A percentile compares a stretch with the other conserved stretches of the same genome.
Conservation (phyloP, 1,140 invertebrate species). For the Drepana arcuata region DNA sequence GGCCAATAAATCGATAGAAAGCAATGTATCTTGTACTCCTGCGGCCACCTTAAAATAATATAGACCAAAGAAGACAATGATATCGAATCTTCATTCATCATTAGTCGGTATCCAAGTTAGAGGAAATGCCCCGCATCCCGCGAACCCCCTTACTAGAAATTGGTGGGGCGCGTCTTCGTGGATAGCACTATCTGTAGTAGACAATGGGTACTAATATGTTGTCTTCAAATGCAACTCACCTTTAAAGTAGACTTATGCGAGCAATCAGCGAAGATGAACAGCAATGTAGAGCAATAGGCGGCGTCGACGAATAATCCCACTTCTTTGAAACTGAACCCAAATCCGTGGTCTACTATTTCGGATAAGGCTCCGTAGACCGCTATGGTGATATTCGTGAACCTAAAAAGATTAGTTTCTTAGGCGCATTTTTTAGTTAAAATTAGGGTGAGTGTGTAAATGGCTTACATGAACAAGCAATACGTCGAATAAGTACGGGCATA, state of each 20-base stretch:
- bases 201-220: no score
- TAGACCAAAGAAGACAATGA: no score
- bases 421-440: no score
- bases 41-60: conserved; percentile 71
- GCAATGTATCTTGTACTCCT: conserved; percentile 72
- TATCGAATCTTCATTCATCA: no score
- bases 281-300: conserved; percentile 71
- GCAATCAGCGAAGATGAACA: conserved; percentile 75
- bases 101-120: no score
- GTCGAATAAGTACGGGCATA: conserved; percentile 76
- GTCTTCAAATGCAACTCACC: conserved; percentile 32
- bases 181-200: no score
- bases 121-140: no score
- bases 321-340: conserved; percentile 75
- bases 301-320: conserved; percentile 75
- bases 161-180: no score
- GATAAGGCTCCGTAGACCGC: conserved; percentile 74
- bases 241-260: conserved; percentile 74
- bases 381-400: conserved; percentile 70
- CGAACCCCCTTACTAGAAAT: no score
- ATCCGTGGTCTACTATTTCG: conserved; percentile 75
- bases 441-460: no score
- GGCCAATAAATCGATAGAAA: conserved; percentile 69
- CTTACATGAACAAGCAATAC: conserved; percentile 75
- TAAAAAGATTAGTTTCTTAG: no score